Evolutionary conservation across 2,888 invertebrate genomes (phyloP), one percentile per base, ranked within the genome.

Genomic region (Pinctada fucata): DNA sequence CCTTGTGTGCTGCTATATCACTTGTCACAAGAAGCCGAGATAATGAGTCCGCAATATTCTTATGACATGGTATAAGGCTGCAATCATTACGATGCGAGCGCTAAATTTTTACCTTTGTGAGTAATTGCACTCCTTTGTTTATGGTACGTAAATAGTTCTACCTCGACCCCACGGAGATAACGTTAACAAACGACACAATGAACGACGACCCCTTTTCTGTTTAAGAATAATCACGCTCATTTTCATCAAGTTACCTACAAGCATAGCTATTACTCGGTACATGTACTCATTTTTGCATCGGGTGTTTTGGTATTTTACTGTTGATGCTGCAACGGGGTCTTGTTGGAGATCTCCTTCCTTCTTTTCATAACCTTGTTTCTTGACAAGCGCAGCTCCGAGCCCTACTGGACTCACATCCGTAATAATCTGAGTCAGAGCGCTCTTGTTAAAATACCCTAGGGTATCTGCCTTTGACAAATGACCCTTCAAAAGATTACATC

Each of bases 71-170:
- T 8, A 79, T 78, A 47, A 82, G 71, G 4, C 50, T 74, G 2
- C 82, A 78, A 0, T 52, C 81, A 86, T 75, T 76, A 87, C 82
- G 0, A 88, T 82, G 49, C 87, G 76, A 6, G 88, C 84, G 67
- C 75, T 79, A 6, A 80, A 83, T 49, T 82, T 88, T 8, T 85
- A 81, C n/a, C 16, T 82, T 8, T 52, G 66, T 4, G 64, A 65
- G 48, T 82, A 79, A 6, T 88, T 78, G 2, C 72, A 50, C 13
- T 80, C 74, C 45, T 49, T 3, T 86, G 84, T 78, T 86, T 86
- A 74, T 87, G 86, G 58, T 86, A 82, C 2, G 86, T 83, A 0
- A 80, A 10, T 3, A 85, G 52, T 66, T 84, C 82, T 72, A 85
- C 84, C 3, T 82, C 52, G 16, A 51, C 45, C 31, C 86, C 87